phyloP scores from a whole-genome alignment of 1,140 invertebrate species.

The Drosophila varians region DNA sequence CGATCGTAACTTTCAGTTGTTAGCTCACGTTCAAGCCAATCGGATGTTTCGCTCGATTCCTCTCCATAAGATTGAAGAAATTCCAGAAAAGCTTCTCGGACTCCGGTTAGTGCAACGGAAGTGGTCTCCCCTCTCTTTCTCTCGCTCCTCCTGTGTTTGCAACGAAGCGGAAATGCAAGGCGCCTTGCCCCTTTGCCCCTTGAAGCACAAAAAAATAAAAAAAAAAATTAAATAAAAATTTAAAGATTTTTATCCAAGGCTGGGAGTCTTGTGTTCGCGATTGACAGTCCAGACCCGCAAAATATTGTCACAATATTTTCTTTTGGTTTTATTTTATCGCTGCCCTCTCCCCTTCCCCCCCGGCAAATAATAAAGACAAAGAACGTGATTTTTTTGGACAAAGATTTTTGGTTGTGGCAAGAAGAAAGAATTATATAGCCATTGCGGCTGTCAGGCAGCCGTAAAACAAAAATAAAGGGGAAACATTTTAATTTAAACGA shows the following conservation, averaged over 20 bases:
- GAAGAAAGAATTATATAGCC: constrained; percentile 53
- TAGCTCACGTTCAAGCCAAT: constrained; percentile 75
- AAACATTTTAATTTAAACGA: constrained; percentile 12
- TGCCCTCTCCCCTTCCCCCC: constrained; percentile 6
- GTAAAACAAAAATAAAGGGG: constrained; percentile 30
- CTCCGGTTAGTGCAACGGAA: constrained; percentile 69
- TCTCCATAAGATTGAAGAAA: not conserved
- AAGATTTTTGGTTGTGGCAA: constrained; percentile 39
- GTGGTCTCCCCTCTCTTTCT: constrained; percentile 14
- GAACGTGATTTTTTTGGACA: constrained; percentile 66
- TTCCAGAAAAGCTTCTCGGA: constrained; percentile 23
- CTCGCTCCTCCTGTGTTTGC: constrained; percentile 34
- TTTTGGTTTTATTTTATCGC: constrained; percentile 6
- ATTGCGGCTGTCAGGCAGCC: constrained; percentile 50
- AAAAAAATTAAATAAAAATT: not conserved
- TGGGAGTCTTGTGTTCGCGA: not conserved
- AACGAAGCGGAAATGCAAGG: constrained; percentile 74
- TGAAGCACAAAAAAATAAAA: not conserved
- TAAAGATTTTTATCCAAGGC: constrained; percentile 14
- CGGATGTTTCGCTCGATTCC: constrained; percentile 52
- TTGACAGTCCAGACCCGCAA: constrained; percentile 27
- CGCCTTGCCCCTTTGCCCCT: constrained; percentile 9
- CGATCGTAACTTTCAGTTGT: constrained; percentile 78
- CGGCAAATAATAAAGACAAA: constrained; percentile 57
- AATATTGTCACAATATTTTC: constrained; percentile 31